Evolutionary conservation across 2,113 vertebrate genomes (phyloP), one percentile per base, ranked within the genome.

Genomic region (Peromyscus leucopus): DNA sequence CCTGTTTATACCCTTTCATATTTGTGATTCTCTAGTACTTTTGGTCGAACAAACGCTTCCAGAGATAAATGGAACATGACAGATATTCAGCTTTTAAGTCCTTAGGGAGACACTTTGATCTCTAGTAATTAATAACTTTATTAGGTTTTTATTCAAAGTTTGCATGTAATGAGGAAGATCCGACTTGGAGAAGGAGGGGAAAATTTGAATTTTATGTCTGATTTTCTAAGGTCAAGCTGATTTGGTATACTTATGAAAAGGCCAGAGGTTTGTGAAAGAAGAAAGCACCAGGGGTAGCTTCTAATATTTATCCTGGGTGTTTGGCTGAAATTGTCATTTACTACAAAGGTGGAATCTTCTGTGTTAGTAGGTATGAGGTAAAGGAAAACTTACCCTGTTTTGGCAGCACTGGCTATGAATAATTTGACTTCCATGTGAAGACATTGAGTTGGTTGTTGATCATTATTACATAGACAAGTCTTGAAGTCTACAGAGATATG

Each of bases 381-480:
- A 13, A 51, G 65, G 7, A 16, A 55, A 57, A 10, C 2, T 7
- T 4, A 24, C 85, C 86, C 21, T 67, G 4, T 76, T 85, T 95
- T 65, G 63, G 16, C 13, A 51, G 0, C 12, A 28, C 42, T 51
- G 33, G 1, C n/a, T 72, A 8, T 92, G 42, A 93, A 17, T 21
- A 46, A 80, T 46, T 46, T 88, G 83, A 48, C 46, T 95, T 92
- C 7, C 16, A 22, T 1, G 1, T 91, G 36, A 59, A 90, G 61
- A 46, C 26, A 55, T 0, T 7, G 0, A 33, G 2, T 12, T 61
- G 28, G 6, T 39, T 83, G 2, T 46, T 84, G 2, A 46, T 12
- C 2, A 7, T 19, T 10, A 3, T 71, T 75, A 26, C 39, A n/a
- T 21, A 4, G 33, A 26, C 55, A 19, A 85, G 33, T 88, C 7